phyloP scores from a whole-genome alignment of 2,113 vertebrate genomes.

The Pygoscelis adeliae region DNA sequence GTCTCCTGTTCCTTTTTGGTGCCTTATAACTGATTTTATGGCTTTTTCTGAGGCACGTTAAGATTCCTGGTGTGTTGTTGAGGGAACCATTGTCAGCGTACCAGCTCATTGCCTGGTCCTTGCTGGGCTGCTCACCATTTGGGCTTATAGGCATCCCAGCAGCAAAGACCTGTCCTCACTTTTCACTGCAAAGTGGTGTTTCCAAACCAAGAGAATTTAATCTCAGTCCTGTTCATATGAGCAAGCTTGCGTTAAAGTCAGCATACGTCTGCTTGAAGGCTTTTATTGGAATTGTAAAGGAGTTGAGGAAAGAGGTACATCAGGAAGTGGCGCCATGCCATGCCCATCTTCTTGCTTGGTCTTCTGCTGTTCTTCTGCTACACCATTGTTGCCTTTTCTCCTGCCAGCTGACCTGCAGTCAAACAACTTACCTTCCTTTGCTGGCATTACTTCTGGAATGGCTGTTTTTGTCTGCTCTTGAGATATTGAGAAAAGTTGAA shows the following conservation, averaged over 20 bases:
- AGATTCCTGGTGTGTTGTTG: rapidly evolving
- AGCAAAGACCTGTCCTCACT: background rate
- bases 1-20: background rate
- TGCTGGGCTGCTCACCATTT: background rate
- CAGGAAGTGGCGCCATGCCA: rapidly evolving
- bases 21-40: background rate
- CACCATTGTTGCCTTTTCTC: background rate
- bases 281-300: background rate
- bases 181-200: background rate
- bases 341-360: background rate
- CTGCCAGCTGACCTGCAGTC: background rate
- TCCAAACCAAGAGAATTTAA: background rate
- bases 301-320: background rate
- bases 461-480: background rate
- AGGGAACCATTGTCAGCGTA: rapidly evolving
- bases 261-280: background rate
- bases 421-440: background rate
- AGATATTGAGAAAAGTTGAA: background rate
- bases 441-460: background rate
- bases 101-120: background rate
- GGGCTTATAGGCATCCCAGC: background rate
- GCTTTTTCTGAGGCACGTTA: background rate
- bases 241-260: background rate
- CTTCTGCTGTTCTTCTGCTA: background rate
- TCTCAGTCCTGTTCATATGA: background rate